Conservation (phyloP, 2,888 invertebrate genomes). For the Harpalus rubripes region DNA sequence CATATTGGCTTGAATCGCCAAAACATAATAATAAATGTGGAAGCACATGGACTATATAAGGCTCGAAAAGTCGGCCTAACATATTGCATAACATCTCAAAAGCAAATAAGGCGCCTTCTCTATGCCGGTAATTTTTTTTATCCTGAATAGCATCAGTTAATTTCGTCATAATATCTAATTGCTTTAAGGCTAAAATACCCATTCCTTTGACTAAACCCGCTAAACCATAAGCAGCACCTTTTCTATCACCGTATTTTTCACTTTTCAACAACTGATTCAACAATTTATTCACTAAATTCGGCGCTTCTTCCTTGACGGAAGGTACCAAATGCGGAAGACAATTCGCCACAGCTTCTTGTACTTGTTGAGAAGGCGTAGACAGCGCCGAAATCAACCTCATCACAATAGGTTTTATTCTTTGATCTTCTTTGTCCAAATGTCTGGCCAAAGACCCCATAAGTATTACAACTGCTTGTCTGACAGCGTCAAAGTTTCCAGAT, state of each 20-base stretch:
- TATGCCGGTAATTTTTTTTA: constrained; percentile 95
- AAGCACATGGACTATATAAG: constrained; percentile 98
- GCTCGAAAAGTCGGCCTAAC: constrained; percentile 98
- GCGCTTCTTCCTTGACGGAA: constrained; percentile 94
- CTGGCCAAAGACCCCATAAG: constrained; percentile 98
- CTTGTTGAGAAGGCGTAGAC: constrained; percentile 97
- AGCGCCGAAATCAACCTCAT: constrained; percentile 93
- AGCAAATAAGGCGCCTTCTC: constrained; percentile 97
- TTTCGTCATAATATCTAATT: constrained; percentile 96
- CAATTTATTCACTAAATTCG: constrained; percentile 91
- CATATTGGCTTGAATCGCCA: constrained; percentile 97
- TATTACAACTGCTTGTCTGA: constrained; percentile 97
- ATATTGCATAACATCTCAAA: constrained; percentile 98
- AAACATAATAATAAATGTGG: constrained; percentile 97
- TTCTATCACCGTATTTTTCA: constrained; percentile 94
- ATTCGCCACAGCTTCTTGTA: constrained; percentile 98
- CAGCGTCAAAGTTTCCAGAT: constrained; percentile 92
- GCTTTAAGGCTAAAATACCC: constrained; percentile 96
- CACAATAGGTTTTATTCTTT: constrained; percentile 95
- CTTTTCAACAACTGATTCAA: constrained; percentile 92
- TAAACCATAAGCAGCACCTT: constrained; percentile 98
- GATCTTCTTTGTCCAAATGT: constrained; percentile 94
- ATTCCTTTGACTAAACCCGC: constrained; percentile 98
- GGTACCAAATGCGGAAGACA: constrained; percentile 96
- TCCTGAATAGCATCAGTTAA: constrained; percentile 96